These are phyloP conservation scores for Silurus meridionalis DNA, from an alignment of 2,113 vertebrate genomes.

Conservation along the genomic window DNA sequence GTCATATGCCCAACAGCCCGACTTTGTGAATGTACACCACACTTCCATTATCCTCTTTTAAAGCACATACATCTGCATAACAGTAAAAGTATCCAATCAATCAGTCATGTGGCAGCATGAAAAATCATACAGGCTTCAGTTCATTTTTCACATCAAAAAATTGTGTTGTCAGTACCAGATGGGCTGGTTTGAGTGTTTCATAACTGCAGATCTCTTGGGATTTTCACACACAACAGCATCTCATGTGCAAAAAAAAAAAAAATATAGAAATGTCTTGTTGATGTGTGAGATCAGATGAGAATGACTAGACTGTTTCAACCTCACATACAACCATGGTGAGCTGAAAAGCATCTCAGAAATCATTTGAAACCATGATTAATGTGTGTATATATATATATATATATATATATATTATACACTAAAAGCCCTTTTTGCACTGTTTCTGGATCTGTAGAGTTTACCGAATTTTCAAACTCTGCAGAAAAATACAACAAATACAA, in stretches of 20 bases:
- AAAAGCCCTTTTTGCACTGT: neutral
- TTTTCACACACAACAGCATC: neutral
- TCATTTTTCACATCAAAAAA: neutral
- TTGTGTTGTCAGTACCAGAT: neutral
- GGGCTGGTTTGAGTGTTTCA: neutral
- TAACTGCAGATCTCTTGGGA: neutral
- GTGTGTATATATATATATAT: too few relatives aligned
- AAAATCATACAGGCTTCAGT: neutral
- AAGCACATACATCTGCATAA: too few relatives aligned
- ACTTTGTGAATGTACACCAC: neutral
- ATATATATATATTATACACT: too few relatives aligned
- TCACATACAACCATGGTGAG: neutral
- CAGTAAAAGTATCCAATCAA: too few relatives aligned
- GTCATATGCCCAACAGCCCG: neutral
- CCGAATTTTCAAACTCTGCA: neutral
- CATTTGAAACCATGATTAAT: neutral
- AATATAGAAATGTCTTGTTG: neutral
- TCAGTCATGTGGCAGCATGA: too few relatives aligned
- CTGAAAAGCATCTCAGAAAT: neutral
- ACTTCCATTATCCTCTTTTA: neutral
- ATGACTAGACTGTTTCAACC: neutral
- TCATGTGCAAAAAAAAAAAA: neutral
- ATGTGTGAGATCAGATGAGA: neutral
- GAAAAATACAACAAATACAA: neutral
- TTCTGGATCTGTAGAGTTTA: neutral